Conservation (phyloP, 2,113 vertebrate species). For the Syrrhaptes paradoxus region DNA sequence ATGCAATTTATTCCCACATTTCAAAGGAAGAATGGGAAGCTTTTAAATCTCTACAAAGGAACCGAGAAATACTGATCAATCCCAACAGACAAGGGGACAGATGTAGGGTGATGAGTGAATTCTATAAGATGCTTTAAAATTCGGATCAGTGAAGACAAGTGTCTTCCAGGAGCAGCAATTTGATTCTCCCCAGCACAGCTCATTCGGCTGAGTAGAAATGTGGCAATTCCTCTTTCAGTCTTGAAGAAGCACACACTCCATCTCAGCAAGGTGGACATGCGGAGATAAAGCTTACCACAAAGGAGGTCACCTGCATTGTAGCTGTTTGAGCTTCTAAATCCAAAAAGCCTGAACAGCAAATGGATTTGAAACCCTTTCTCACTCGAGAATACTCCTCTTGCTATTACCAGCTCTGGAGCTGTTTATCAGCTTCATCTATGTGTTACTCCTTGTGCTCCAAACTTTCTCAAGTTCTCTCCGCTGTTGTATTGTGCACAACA, state of each 20-base stretch:
- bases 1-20: slow-evolving; percentile 60
- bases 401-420: background rate
- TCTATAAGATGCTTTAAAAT: slow-evolving; percentile 23
- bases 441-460: background rate
- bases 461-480: background rate
- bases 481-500: background rate
- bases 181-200: background rate
- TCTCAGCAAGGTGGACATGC: background rate
- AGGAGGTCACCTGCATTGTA: background rate
- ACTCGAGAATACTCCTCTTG: background rate
- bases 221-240: background rate
- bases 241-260: background rate
- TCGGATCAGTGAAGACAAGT: slow-evolving; percentile 10
- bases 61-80: slow-evolving; percentile 45
- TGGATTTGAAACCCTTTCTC: background rate
- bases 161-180: background rate
- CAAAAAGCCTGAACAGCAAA: background rate
- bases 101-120: slow-evolving; percentile 45
- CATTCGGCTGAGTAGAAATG: background rate
- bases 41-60: slow-evolving; percentile 67
- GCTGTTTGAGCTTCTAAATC: background rate
- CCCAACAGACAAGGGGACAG: slow-evolving; percentile 46
- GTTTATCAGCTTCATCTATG: background rate
- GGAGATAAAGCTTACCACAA: background rate
- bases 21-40: slow-evolving; percentile 68